These are phyloP conservation scores for Ptilodon capucinus DNA, from an alignment of 2,888 invertebrate genomes.

Conservation along the genomic window DNA sequence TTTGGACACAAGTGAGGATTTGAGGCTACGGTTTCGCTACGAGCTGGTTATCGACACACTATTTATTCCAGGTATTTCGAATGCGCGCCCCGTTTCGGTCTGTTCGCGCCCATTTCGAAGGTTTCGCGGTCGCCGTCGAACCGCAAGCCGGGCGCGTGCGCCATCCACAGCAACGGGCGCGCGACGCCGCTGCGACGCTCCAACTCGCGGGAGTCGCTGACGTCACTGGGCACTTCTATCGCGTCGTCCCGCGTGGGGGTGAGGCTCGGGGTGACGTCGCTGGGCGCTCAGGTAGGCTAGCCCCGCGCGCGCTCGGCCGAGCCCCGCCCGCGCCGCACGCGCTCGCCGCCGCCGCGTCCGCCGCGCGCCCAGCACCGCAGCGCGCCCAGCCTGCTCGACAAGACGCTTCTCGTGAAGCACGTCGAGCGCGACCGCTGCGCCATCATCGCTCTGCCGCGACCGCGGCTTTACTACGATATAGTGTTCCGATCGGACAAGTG, in stretches of 20 bases:
- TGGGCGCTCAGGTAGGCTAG: constrained; percentile 86
- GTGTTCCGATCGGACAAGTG: constrained; percentile 53
- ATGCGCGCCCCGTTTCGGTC: constrained; percentile 94
- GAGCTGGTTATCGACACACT: constrained; percentile 6
- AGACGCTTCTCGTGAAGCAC: constrained; percentile 70
- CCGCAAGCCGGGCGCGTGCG: constrained; percentile 84
- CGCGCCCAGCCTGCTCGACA: constrained; percentile 69
- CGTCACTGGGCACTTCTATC: constrained; percentile 84
- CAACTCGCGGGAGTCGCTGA: constrained; percentile 93
- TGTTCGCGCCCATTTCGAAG: constrained; percentile 96
- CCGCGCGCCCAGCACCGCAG: constrained; percentile 57
- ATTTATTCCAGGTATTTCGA: constrained; percentile 92
- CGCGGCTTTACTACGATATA: constrained; percentile 70
- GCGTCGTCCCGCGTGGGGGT: constrained; percentile 85
- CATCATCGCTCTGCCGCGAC: constrained; percentile 72
- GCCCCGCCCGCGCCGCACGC: constrained; percentile 55
- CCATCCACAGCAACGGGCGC: constrained; percentile 84
- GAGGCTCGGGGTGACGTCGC: constrained; percentile 89
- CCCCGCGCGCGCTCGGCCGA: constrained; percentile 79
- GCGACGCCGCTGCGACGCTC: constrained; percentile 85
- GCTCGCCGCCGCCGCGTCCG: constrained; percentile 47
- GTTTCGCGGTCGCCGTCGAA: constrained; percentile 93
- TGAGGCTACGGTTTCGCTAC: background rate
- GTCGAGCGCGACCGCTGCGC: constrained; percentile 73
- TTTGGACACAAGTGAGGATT: background rate